phyloP scores from a whole-genome alignment of 2,888 invertebrate species.

The Drosophila anomalata region DNA sequence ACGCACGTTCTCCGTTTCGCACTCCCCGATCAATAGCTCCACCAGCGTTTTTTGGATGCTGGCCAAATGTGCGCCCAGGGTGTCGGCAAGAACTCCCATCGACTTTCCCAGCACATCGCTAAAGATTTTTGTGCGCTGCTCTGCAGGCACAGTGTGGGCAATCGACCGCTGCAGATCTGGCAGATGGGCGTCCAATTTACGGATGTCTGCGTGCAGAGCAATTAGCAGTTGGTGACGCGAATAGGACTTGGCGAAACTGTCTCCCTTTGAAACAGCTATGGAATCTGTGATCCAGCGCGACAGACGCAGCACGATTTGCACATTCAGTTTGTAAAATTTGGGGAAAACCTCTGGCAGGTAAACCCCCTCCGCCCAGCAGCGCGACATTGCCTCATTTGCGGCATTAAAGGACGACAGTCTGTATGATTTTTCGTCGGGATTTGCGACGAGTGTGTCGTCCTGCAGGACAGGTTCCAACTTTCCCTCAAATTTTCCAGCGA shows the following conservation, averaged over 20 bases:
- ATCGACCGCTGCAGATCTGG: conserved; percentile 87
- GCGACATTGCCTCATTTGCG: conserved; percentile 85
- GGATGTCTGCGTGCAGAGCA: conserved; percentile 74
- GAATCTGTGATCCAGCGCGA: conserved; percentile 88
- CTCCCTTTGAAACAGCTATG: conserved; percentile 48
- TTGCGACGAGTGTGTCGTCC: conserved; percentile 57
- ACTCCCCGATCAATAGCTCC: conserved; percentile 90
- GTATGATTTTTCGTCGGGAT: conserved; percentile 45
- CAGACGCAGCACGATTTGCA: conserved; percentile 93
- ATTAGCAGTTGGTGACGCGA: conserved; percentile 71
- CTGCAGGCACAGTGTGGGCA: conserved; percentile 82
- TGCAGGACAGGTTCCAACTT: conserved; percentile 73
- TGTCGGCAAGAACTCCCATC: conserved; percentile 63
- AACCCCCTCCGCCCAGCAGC: conserved; percentile 91
- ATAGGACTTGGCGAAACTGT: conserved; percentile 46
- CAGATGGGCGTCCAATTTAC: conserved; percentile 65
- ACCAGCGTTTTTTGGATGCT: conserved; percentile 88
- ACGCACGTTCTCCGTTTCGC: conserved; percentile 88
- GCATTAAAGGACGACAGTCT: conserved; percentile 83
- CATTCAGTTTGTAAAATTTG: conserved; percentile 94
- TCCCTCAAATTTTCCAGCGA: conserved; percentile 87
- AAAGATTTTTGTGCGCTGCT: conserved; percentile 48
- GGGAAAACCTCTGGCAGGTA: conserved; percentile 91
- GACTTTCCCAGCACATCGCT: conserved; percentile 72
- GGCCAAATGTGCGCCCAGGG: conserved; percentile 58